Percentiles rank a stretch among this genome's conserved stretches.
phyloP scores from a whole-genome alignment of 2,888 invertebrate genomes.

The Noctua fimbriata region DNA sequence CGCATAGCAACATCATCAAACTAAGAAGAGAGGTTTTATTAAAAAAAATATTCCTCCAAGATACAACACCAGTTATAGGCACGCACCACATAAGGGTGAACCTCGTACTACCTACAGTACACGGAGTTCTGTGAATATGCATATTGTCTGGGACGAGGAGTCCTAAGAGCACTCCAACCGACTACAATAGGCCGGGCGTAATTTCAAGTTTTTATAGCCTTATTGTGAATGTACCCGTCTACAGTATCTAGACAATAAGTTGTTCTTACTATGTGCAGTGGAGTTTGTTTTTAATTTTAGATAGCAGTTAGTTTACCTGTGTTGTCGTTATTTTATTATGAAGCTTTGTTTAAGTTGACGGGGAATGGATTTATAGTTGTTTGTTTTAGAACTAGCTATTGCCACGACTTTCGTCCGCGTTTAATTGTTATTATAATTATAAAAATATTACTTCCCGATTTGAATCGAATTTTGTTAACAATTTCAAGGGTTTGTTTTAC shows the following conservation, averaged over 20 bases:
- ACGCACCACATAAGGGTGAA: constrained; percentile 58
- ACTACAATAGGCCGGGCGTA: constrained; percentile 81
- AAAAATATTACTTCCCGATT: no score
- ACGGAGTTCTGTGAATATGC: constrained; percentile 79
- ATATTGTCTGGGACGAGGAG: constrained; percentile 82
- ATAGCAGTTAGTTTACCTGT: constrained; percentile 40
- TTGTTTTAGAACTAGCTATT: not conserved
- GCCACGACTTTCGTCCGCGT: no score
- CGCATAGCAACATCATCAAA: constrained; percentile 41
- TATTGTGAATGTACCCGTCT: constrained; percentile 69
- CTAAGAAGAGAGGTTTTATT: constrained; percentile 53
- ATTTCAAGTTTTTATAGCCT: constrained; percentile 78
- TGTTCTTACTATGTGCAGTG: constrained; percentile 53
- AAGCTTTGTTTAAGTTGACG: not conserved
- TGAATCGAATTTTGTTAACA: no score
- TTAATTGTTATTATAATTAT: no score
- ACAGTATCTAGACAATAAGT: constrained; percentile 64
- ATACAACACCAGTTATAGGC: constrained; percentile 49
- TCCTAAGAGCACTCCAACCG: constrained; percentile 75
- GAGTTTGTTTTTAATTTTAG: constrained; percentile 63
- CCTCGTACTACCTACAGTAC: constrained; percentile 29
- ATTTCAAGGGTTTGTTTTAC: no score
- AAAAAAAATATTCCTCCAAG: constrained; percentile 58
- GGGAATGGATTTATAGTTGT: constrained; percentile 1
- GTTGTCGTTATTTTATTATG: constrained; percentile 15